These are phyloP conservation scores for Acanthurus lineatus DNA, from an alignment of 2,797 vertebrate species.

Conservation along the genomic window DNA sequence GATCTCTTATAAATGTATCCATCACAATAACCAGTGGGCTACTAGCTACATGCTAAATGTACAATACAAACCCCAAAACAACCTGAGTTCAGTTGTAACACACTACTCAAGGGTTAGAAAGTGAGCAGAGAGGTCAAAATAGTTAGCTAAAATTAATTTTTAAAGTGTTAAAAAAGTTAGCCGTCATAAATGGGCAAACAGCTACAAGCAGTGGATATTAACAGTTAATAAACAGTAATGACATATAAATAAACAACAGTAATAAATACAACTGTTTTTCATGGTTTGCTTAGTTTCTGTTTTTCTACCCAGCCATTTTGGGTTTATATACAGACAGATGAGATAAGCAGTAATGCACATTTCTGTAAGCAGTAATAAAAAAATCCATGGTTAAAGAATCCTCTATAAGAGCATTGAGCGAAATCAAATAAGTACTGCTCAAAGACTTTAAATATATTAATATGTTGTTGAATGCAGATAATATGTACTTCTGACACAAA, in stretches of 20 bases:
- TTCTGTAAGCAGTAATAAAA: not conserved
- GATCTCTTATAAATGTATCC: not conserved
- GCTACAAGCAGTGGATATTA: too few relatives aligned
- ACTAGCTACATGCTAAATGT: not conserved
- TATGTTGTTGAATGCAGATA: not conserved
- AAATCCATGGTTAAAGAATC: conserved; percentile 4
- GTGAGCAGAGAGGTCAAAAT: not conserved
- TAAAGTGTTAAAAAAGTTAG: not conserved
- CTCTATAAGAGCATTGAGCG: not conserved
- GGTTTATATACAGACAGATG: too few relatives aligned
- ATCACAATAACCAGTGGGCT: not conserved
- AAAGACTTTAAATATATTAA: conserved; percentile 1
- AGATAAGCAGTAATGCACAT: too few relatives aligned
- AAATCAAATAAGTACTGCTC: not conserved
- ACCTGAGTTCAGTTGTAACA: too few relatives aligned
- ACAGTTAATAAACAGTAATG: too few relatives aligned
- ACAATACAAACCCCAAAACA: not conserved
- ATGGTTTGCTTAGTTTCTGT: too few relatives aligned
- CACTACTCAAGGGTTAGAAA: not conserved
- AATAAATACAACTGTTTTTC: too few relatives aligned
- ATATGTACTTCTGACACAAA: not conserved
- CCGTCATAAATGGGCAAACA: not conserved
- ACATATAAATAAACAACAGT: too few relatives aligned
- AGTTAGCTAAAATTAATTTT: not conserved
- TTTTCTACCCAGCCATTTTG: too few relatives aligned